A percentile compares a stretch with the other conserved stretches of the same genome.
Evolutionary conservation across 1,140 invertebrate genomes (phyloP).

Genomic region (Goniozus legneri): DNA sequence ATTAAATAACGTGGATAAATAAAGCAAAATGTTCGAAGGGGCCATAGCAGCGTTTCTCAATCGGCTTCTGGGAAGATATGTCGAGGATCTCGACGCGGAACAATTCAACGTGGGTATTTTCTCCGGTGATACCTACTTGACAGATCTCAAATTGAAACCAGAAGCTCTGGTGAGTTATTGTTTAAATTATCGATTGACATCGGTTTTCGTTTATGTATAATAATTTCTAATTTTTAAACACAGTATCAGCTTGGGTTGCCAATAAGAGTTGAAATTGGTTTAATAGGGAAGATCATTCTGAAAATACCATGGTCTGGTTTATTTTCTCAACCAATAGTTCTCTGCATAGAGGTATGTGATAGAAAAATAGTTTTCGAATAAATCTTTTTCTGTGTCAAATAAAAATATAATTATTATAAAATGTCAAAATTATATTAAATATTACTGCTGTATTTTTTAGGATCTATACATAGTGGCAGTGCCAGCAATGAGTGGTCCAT

Average conservation of each 20-base stretch:
- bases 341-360: constrained; percentile 63
- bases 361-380: background rate
- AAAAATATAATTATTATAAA: constrained; percentile 8
- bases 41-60: constrained; percentile 75
- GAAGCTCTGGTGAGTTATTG: constrained; percentile 73
- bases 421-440: background rate
- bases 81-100: constrained; percentile 77
- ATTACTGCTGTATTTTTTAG: constrained; percentile 31
- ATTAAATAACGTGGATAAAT: too few relatives aligned
- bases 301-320: constrained; percentile 77
- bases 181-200: too few relatives aligned
- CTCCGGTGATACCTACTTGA: constrained; percentile 73
- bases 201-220: too few relatives aligned
- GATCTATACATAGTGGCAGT: constrained; percentile 74
- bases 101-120: constrained; percentile 81
- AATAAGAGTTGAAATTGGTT: constrained; percentile 76
- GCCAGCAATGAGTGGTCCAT: constrained; percentile 67
- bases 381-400: background rate
- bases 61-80: constrained; percentile 75
- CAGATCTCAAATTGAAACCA: constrained; percentile 72
- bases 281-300: constrained; percentile 70
- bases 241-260: constrained; percentile 77
- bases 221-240: constrained; percentile 39
- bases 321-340: constrained; percentile 65
- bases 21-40: constrained; percentile 68